Evolutionary conservation across 2,888 invertebrate species (phyloP), one percentile per base, ranked within the genome.

Genomic region (Microplitis manilae): DNA sequence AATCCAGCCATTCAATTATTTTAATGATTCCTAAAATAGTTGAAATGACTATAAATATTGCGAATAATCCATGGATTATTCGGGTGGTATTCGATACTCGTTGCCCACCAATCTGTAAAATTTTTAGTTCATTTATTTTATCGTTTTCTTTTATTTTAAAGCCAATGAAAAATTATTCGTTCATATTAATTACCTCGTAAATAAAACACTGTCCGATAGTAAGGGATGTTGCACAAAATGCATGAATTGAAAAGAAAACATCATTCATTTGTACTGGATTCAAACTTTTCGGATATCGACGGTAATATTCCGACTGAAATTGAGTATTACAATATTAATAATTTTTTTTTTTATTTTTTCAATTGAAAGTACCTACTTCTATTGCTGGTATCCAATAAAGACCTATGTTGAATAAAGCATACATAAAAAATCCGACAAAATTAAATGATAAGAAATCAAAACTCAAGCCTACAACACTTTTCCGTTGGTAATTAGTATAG

Each of bases 211-310:
- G 99, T 0, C 92, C 81, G 79, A 97, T 96, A 0, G 97, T 98
- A 77, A 98, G 86, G 2, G 93, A 68, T 5, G 98, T 97, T 0
- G 97, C 96, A 86, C 95, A 91, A 59, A 95, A 91, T 1, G 99
- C 99, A 91, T 99, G 99, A 6, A 98, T 91, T 0, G 98, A 94
- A 91, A 99, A 99, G 81, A 98, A 95, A 67, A 99, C 96, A 90
- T 99, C 99, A 89, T 99, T 99, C 62, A 97, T 89, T 90, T 97
- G 94, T 0, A 99, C 98, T 1, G 99, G 99, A 91, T 96, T 98
- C 79, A 96, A 91, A 38, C 98, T 96, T 77, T 95, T 93, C 0
- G 98, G 98, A 92, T 97, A 94, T 0, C 95, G 92, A 2, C 86
- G 87, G 82, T 94, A 93, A 89, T 98, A 99, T 88, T 98, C 95